Base-by-base conservation (phyloP, 2,797 vertebrate genomes). In the Apogon talboti region DNA sequence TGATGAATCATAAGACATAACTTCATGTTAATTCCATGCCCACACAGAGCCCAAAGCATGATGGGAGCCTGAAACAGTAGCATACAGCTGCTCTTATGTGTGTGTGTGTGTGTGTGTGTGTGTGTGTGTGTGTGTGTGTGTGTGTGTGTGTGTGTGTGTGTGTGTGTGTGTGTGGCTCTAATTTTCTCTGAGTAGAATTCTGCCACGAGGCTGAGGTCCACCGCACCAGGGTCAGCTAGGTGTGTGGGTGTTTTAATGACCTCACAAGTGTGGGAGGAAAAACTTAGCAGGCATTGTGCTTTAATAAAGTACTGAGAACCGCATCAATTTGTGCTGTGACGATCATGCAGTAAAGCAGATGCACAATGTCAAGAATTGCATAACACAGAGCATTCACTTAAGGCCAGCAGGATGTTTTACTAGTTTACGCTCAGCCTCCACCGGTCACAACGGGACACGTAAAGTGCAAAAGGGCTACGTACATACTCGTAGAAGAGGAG, bases 241-340 rank as follows among this genome's bases (percentile, higher is more conserved):
- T 33, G 64, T 59, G 69, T 70, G 64, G 45, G 66, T 10, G 69
- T 66, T 21, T 57, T 46, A 45, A 70, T 83, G 61, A 77, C 78
- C 71, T 72, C 55, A 76, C 13, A 49, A 11, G 47, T 50, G 76
- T 72, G 48, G 76, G 66, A 82, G 78, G 78, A 81, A 78, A 78
- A 57, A 71, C 53, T 66, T 14, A 24, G 14, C 66, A 15, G 60
- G 48, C 11, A 37, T 45, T 24, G 4, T 18, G 37, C 50, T 73
- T 11, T 28, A 35, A 66, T 33, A 60, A 61, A 40, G 44, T 16
- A 35, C 21, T 58, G n/a, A 57, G 33, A 67, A 66, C 45, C 51
- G 41, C 52, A 62, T 55, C 16, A 47, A 11, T 24, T 56, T 16
- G 55, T 21, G 6, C 58, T 69, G 19, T 57, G 59, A 53, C 11